These are phyloP conservation scores for Pelusios castaneus DNA, from an alignment of 2,113 vertebrate genomes.

Conservation along the genomic window DNA sequence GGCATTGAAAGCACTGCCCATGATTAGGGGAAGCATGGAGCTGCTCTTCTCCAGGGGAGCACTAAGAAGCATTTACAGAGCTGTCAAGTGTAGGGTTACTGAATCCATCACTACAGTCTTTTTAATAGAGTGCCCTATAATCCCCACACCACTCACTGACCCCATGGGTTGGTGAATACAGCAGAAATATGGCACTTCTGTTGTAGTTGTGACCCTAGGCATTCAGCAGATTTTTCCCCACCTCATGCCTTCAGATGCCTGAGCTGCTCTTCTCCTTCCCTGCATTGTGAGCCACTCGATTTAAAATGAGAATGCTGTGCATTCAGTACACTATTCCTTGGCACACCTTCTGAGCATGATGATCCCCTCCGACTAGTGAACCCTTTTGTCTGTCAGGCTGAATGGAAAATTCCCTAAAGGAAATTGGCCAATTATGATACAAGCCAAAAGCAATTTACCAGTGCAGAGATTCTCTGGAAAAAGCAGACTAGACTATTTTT, in stretches of 20 bases:
- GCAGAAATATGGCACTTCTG: not conserved
- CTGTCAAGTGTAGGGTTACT: not conserved
- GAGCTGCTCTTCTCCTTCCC: not conserved
- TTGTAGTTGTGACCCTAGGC: not conserved
- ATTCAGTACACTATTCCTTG: not conserved
- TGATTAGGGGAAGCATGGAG: not conserved
- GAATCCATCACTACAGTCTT: not conserved
- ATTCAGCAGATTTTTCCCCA: not conserved
- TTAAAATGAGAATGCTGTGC: not conserved
- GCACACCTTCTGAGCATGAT: not conserved
- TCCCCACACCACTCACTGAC: not conserved
- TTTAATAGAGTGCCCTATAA: not conserved
- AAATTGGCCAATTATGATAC: not conserved
- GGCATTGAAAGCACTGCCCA: not conserved
- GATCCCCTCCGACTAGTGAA: not conserved
- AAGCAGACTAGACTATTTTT: not conserved
- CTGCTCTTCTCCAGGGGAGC: not conserved
- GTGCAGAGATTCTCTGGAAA: not conserved
- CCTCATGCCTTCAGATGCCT: not conserved
- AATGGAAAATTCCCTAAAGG: constrained; percentile 30
- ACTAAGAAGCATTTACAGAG: not conserved
- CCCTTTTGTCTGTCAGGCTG: not conserved
- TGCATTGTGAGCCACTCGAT: not conserved
- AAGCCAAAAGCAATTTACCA: constrained; percentile 18
- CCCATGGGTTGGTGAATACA: not conserved